Base-by-base conservation (phyloP, 2,797 vertebrate species). In the Mus spretus region DNA sequence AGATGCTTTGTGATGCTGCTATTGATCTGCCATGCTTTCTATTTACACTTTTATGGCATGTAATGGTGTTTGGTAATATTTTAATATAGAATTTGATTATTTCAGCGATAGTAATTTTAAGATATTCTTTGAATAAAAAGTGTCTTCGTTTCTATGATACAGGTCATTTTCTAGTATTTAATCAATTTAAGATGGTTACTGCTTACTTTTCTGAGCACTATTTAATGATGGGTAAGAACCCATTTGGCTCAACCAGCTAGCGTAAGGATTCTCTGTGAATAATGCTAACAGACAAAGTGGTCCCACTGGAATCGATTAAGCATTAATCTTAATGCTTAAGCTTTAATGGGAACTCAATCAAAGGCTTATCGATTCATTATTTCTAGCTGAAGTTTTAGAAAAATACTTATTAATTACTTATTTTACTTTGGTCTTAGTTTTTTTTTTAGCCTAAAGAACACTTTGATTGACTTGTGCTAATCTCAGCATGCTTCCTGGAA, bases 11-110 rank as follows among this genome's bases (percentile, higher is more conserved):
- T 97, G 98, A 97, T 87, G 95, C 98, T 98, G 98, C 98, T 98
- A 96, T 98, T 97, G 95, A 94, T 98, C 98, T 98, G 90, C 97
- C 96, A 92, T 98, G 97, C 97, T 93, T 98, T 98, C 26, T 98
- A 98, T 98, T 98, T 98, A 97, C 98, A 98, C 98, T 93, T 96
- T 98, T 98, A 98, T 97, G 96, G 97, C 97, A 98, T 98, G 98
- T 97, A 95, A 98, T 98, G 91, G 89, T 98, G 96, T 96, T 97
- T 95, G 97, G 94, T 97, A 97, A 97, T 97, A 98, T 96, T 98
- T 98, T 97, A 97, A 97, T 96, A 97, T 98, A 98, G 97, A 97
- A 97, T 95, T 97, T 97, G 97, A 85, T 96, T 98, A 96, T 91
- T 98, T 95, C 96, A 98, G 98, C 98, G 98, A 98, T 97, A 98